Conservation (phyloP, 2,797 vertebrate species). For the Hydrocynus forskahlii region DNA sequence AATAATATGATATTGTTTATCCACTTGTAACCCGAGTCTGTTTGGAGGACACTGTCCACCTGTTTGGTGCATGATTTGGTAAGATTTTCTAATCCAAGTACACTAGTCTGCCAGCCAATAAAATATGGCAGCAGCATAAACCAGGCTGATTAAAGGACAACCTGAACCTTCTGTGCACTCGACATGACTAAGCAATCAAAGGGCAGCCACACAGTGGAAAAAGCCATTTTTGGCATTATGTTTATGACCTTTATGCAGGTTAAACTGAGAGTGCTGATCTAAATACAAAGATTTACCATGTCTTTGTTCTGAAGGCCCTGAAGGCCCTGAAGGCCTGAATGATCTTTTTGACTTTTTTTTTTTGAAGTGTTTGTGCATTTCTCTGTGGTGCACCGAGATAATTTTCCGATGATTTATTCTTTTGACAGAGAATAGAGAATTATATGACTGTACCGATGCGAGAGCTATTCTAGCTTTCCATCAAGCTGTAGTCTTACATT, state of each 20-base stretch:
- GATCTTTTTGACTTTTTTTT: background rate
- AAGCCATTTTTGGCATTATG: background rate
- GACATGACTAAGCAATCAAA: conserved; percentile 29
- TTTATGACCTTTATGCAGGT: conserved; percentile 14
- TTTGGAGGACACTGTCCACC: background rate
- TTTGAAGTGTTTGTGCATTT: background rate
- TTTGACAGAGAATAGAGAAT: background rate
- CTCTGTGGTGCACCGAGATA: background rate
- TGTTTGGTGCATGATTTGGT: background rate
- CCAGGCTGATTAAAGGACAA: conserved; percentile 14
- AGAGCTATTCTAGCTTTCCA: background rate
- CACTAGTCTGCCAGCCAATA: background rate
- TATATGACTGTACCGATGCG: background rate
- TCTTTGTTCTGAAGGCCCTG: background rate
- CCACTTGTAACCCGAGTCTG: background rate
- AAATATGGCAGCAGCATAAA: background rate
- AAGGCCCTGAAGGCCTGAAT: no score
- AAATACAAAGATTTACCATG: background rate
- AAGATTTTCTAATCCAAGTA: background rate
- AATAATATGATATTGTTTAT: background rate
- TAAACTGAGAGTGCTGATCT: background rate
- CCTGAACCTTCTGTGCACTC: background rate
- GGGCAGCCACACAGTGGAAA: conserved; percentile 10
- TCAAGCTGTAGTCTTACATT: background rate
- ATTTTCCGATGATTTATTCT: background rate